These are phyloP conservation scores for Felis catus DNA, from an alignment of 2,113 vertebrate genomes.

Conservation along the genomic window F.catus_Fca126_mat1.0 CM031421.1:17436001-17436500, in stretches of 20 bases:
- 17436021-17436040: background rate
- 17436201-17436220: background rate
- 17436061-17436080: background rate
- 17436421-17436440: fast-evolving
- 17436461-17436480: background rate
- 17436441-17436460: background rate
- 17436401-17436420: background rate
- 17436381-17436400: too few species aligned
- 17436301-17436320: background rate
- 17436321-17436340: background rate
- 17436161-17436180: background rate
- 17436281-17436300: background rate
- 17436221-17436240: background rate
- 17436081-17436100: background rate
- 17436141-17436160: background rate
- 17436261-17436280: background rate
- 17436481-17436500: background rate
- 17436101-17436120: background rate
- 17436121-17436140: background rate
- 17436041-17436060: background rate
- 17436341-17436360: background rate
- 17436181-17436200: background rate
- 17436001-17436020: background rate
- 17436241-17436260: background rate
- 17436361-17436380: background rate